Evolutionary conservation across 2,888 invertebrate genomes (phyloP).

Genomic region (Schizotus pectinicornis): DNA sequence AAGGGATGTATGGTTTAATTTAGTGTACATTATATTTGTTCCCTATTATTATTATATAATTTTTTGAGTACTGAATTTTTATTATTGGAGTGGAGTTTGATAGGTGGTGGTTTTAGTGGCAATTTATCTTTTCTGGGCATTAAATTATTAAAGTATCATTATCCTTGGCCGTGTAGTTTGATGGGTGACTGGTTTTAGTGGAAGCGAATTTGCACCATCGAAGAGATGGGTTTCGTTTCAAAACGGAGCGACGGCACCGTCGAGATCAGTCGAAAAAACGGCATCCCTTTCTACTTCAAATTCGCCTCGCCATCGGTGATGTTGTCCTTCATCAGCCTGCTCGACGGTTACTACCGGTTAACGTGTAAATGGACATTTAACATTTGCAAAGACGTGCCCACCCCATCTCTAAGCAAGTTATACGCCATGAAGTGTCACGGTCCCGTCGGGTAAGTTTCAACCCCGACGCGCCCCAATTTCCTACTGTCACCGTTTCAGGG

Average conservation of each 20-base stretch:
- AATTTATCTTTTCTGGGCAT: too few relatives aligned
- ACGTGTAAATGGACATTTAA: slow-evolving; percentile 91
- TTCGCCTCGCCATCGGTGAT: slow-evolving; percentile 71
- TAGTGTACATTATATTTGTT: too few relatives aligned
- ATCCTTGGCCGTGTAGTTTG: too few relatives aligned
- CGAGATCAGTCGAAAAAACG: slow-evolving; percentile 77
- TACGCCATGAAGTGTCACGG: slow-evolving; percentile 84
- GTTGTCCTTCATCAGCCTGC: slow-evolving; percentile 79
- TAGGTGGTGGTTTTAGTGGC: too few relatives aligned
- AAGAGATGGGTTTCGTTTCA: slow-evolving; percentile 83
- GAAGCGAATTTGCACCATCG: slow-evolving; percentile 78
- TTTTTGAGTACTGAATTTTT: too few relatives aligned
- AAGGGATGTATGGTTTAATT: too few relatives aligned
- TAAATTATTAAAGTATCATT: too few relatives aligned
- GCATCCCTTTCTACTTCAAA: slow-evolving; percentile 78
- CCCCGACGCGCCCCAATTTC: slow-evolving; percentile 12
- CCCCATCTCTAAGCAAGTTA: slow-evolving; percentile 78
- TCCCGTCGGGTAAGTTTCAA: slow-evolving; percentile 78
- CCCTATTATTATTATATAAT: too few relatives aligned
- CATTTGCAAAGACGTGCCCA: slow-evolving; percentile 80
- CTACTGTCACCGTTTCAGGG: slow-evolving; percentile 61
- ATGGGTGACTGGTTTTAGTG: slow-evolving; percentile 65
- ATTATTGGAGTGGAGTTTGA: too few relatives aligned
- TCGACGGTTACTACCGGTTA: slow-evolving; percentile 88
- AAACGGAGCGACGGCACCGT: slow-evolving; percentile 74